A percentile compares a stretch with the other conserved stretches of the same genome.
phyloP scores from a whole-genome alignment of 2,888 invertebrate species.

The Morpho achilles region DNA sequence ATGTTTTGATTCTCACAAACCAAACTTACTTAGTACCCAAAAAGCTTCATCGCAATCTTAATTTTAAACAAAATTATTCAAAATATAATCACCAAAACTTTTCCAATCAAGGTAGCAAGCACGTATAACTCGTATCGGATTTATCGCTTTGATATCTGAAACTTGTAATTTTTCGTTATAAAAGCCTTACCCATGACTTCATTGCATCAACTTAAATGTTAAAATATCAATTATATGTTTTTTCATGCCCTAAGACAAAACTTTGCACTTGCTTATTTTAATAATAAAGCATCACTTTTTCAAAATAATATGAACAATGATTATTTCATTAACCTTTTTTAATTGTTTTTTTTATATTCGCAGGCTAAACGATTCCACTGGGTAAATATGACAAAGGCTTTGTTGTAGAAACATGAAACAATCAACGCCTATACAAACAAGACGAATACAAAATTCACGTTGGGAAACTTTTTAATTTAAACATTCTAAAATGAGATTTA shows the following conservation, averaged over 20 bases:
- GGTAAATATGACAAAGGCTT: not conserved
- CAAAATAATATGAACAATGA: not conserved
- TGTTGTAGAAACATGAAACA: conserved; percentile 4
- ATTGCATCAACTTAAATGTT: too few relatives aligned
- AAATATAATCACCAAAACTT: conserved; percentile 1
- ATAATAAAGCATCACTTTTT: too few relatives aligned
- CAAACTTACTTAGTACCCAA: too few relatives aligned
- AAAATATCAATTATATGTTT: too few relatives aligned
- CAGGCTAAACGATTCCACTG: not conserved
- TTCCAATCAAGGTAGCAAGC: conserved; percentile 7
- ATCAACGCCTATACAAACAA: conserved; percentile 7
- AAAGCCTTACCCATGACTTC: too few relatives aligned
- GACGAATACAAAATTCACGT: conserved; percentile 7
- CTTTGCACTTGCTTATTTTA: too few relatives aligned
- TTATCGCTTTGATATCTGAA: not conserved
- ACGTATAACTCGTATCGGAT: not conserved
- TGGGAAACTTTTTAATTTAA: not conserved
- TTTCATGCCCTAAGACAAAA: too few relatives aligned
- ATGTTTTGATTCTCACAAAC: too few relatives aligned
- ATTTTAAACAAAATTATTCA: too few relatives aligned
- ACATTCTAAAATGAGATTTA: too few relatives aligned
- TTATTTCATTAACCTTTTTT: not conserved
- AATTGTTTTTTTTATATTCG: not conserved
- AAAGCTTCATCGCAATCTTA: too few relatives aligned
- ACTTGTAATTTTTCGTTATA: not conserved